Evolutionary conservation across 30 jellyfish, hydroid and myxozoan genomes (phyloP).

Genomic region (Sanderia malayensis): DNA sequence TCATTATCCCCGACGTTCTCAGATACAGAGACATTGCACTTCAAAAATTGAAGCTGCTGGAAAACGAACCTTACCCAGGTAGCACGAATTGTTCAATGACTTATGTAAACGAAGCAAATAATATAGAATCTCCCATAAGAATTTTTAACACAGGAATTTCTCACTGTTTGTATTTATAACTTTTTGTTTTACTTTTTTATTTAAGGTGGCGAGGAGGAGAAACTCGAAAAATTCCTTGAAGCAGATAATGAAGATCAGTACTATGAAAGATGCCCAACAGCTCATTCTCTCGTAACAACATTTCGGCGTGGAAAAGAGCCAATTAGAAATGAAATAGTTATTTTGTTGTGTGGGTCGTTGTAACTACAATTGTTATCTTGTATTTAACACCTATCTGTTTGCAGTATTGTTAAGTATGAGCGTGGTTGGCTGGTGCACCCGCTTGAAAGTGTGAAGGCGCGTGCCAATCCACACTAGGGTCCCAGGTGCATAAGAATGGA

Average conservation of each 20-base stretch:
- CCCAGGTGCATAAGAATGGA: no score
- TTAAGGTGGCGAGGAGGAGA: background rate
- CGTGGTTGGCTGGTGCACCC: no score
- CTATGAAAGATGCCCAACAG: background rate
- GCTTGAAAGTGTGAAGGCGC: no score
- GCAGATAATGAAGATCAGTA: background rate
- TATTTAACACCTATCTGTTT: no score
- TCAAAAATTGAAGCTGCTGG: slow-evolving; percentile 14
- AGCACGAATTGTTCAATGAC: background rate
- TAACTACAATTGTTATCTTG: no score
- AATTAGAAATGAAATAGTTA: slow-evolving; percentile 8
- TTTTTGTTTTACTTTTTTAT: background rate
- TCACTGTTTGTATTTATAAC: background rate
- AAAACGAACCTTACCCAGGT: slow-evolving; percentile 5
- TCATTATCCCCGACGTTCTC: slow-evolving; percentile 16
- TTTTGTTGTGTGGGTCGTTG: no score
- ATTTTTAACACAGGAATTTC: background rate
- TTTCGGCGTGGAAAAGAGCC: slow-evolving; percentile 6
- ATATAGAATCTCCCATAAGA: background rate
- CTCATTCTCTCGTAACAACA: slow-evolving; percentile 13
- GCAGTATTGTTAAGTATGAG: no score
- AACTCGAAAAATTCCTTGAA: background rate
- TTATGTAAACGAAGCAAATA: background rate
- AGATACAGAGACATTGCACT: slow-evolving; percentile 34
- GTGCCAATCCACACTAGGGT: no score